phyloP scores from a whole-genome alignment of 2,888 invertebrate genomes.

The Seira sanloemensis region DNA sequence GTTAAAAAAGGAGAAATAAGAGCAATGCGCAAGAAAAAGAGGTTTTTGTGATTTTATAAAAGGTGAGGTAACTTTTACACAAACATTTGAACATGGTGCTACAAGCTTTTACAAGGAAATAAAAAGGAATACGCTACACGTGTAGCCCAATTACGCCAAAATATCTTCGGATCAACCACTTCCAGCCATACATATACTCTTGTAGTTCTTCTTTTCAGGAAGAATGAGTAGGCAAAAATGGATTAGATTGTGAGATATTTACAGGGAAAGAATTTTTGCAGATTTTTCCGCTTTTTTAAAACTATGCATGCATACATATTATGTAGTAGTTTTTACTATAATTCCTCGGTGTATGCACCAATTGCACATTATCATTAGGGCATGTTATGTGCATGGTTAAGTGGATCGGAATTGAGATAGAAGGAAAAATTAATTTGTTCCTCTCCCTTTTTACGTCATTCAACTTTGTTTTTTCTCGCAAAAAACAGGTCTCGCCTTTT shows the following conservation, averaged over 20 bases:
- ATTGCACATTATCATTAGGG: background rate
- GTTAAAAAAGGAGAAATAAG: too few relatives aligned
- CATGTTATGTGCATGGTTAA: background rate
- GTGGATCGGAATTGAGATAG: background rate
- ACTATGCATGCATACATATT: too few relatives aligned
- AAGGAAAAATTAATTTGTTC: background rate
- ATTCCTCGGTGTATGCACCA: background rate
- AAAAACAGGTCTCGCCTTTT: background rate
- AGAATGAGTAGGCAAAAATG: too few relatives aligned
- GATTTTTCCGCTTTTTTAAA: background rate
- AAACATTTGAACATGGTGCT: background rate
- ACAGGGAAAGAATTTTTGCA: too few relatives aligned
- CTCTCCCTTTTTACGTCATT: background rate
- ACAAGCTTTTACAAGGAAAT: background rate
- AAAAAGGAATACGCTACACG: background rate
- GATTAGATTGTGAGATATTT: too few relatives aligned
- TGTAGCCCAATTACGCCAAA: background rate
- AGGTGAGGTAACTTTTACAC: background rate
- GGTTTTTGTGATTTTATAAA: too few relatives aligned
- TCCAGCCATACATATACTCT: background rate
- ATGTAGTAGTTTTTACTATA: too few relatives aligned
- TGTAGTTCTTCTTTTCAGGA: too few relatives aligned
- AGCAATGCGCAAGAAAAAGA: too few relatives aligned
- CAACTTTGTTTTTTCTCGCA: background rate
- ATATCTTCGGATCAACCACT: background rate